Percentiles rank a stretch among this genome's conserved stretches.
Conservation (phyloP, 1,140 invertebrate species). For the Megalonaias nervosa region DNA sequence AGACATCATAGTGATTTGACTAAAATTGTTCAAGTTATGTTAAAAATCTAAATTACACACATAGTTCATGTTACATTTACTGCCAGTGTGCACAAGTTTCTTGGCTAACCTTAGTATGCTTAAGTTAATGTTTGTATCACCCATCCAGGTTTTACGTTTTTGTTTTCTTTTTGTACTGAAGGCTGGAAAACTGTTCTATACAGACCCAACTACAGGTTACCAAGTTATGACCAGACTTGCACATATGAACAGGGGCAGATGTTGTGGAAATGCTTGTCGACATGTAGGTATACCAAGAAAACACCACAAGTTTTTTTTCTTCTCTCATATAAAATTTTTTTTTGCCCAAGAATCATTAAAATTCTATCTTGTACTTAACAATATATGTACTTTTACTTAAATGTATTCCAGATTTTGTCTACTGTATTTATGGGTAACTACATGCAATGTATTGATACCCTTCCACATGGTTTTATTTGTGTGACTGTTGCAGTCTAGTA, state of each 20-base stretch:
- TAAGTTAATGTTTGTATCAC: no score
- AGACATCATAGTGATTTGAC: no score
- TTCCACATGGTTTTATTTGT: not conserved
- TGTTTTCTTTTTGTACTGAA: not conserved
- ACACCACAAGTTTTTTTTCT: not conserved
- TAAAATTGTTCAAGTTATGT: no score
- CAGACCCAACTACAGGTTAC: conserved; percentile 51
- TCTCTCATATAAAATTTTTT: not conserved
- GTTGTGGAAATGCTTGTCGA: conserved; percentile 60
- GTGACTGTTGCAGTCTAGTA: no score
- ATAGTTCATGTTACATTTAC: no score
- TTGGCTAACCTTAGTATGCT: no score
- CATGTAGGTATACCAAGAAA: conserved; percentile 44
- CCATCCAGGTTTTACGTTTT: no score
- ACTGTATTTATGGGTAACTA: not conserved
- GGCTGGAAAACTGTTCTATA: conserved; percentile 40
- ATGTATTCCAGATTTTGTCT: not conserved
- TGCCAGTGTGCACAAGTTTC: no score
- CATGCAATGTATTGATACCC: not conserved
- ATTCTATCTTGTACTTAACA: not conserved
- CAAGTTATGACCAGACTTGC: conserved; percentile 49
- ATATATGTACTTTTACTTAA: not conserved
- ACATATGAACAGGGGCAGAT: conserved; percentile 51
- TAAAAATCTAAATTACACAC: no score
- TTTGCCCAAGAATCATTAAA: not conserved